phyloP scores from a whole-genome alignment of 2,113 vertebrate species.

The human region GRCh38 chr5:143339001-143339500 shows the following conservation, averaged over 20 bases:
- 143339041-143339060: background rate
- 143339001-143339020: background rate
- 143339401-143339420: background rate
- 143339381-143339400: background rate
- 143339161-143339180: background rate
- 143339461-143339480: background rate
- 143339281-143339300: background rate
- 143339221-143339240: background rate
- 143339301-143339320: background rate
- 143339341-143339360: background rate
- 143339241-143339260: background rate
- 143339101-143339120: background rate
- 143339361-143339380: background rate
- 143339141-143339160: background rate
- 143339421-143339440: conserved; percentile 34
- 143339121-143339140: background rate
- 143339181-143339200: background rate
- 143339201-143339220: background rate
- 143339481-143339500: background rate
- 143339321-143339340: background rate
- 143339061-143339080: background rate
- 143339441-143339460: background rate
- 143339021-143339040: background rate
- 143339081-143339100: background rate
- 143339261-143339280: background rate